Evolutionary conservation across 2,113 vertebrate genomes (phyloP).

Genomic region (Addax nasomaculatus): DNA sequence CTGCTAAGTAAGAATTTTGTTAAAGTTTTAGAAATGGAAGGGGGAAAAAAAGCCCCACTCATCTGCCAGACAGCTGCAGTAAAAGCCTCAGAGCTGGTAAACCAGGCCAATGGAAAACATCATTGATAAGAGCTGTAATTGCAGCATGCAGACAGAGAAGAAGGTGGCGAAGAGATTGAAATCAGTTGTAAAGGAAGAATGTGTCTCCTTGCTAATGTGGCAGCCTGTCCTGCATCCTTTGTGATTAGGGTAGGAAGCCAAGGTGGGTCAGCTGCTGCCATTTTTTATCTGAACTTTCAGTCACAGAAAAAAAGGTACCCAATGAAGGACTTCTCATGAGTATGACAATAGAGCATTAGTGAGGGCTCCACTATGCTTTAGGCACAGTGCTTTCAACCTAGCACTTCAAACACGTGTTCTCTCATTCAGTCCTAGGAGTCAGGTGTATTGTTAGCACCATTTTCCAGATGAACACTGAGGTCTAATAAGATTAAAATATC

Average conservation of each 20-base stretch:
- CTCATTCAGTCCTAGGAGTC: background rate
- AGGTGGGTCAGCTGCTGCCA: background rate
- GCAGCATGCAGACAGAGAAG: background rate
- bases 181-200: background rate
- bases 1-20: background rate
- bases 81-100: background rate
- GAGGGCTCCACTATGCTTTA: background rate
- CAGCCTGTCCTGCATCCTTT: background rate
- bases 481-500: background rate
- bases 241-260: background rate
- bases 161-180: background rate
- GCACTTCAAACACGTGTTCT: background rate
- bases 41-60: background rate
- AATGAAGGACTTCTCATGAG: background rate
- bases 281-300: background rate
- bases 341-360: background rate
- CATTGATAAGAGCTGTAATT: background rate
- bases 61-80: background rate
- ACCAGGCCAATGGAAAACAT: background rate
- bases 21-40: background rate
- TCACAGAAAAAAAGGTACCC: background rate
- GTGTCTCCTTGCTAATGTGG: background rate
- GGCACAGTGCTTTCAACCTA: background rate
- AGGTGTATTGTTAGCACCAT: background rate
- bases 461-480: background rate